A percentile compares a stretch with the other conserved stretches of the same genome.
phyloP scores from a whole-genome alignment of 2,888 invertebrate species.

The Hydraecia micacea region DNA sequence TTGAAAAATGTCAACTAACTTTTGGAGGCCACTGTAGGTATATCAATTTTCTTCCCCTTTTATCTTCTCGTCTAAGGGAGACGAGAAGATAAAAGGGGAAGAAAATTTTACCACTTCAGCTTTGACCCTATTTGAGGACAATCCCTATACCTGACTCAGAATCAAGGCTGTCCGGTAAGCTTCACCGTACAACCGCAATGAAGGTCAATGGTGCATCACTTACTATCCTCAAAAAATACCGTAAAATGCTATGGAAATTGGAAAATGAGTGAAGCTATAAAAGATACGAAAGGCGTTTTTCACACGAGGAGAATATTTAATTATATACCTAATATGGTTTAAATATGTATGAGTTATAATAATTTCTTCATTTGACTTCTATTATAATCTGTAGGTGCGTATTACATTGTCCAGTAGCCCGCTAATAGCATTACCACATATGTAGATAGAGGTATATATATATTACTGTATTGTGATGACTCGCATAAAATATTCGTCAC shows the following conservation, averaged over 20 bases:
- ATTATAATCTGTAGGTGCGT: slow-evolving; percentile 43
- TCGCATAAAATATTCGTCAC: slow-evolving; percentile 82
- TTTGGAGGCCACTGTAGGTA: too few relatives aligned
- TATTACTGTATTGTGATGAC: slow-evolving; percentile 71
- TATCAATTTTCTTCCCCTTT: background rate
- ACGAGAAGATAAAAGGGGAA: too few relatives aligned
- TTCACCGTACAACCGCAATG: background rate
- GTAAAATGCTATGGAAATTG: background rate
- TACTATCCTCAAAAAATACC: background rate
- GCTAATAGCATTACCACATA: slow-evolving; percentile 53
- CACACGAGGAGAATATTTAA: background rate
- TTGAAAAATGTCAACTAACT: too few relatives aligned
- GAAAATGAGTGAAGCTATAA: background rate
- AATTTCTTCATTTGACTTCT: slow-evolving; percentile 20
- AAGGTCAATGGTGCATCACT: slow-evolving; percentile 21
- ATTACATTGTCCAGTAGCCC: slow-evolving; percentile 45
- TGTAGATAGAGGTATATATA: slow-evolving; percentile 60
- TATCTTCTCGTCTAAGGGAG: too few relatives aligned
- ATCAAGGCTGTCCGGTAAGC: background rate
- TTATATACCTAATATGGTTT: slow-evolving; percentile 19
- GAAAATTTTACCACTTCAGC: too few relatives aligned
- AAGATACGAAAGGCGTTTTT: background rate
- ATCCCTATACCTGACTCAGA: background rate
- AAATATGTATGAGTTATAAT: slow-evolving; percentile 42
- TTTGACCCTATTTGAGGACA: background rate